Evolutionary conservation across 2,113 vertebrate species (phyloP).

Genomic region (Aplodontia rufa): DNA sequence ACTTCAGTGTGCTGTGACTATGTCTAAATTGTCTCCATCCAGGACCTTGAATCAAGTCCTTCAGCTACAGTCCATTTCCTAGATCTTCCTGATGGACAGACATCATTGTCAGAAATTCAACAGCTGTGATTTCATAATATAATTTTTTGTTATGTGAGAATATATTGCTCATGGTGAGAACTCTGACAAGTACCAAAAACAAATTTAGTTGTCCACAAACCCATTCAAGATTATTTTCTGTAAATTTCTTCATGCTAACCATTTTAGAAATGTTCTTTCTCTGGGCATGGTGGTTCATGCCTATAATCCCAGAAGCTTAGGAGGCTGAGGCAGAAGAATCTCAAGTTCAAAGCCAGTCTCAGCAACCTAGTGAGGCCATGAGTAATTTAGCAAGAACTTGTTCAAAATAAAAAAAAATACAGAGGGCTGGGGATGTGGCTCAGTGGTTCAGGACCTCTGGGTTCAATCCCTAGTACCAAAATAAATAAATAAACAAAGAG

Average conservation of each 20-base stretch:
- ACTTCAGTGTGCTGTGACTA: background rate
- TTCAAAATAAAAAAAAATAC: too few relatives aligned
- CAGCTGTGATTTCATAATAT: background rate
- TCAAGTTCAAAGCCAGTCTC: too few relatives aligned
- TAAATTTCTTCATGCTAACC: background rate
- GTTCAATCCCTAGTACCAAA: too few relatives aligned
- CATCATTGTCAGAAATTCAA: background rate
- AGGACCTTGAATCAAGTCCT: background rate
- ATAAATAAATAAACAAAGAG: too few relatives aligned
- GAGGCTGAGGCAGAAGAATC: too few relatives aligned
- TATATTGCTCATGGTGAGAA: background rate
- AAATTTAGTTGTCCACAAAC: background rate
- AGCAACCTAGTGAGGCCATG: too few relatives aligned
- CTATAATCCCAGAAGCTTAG: too few relatives aligned
- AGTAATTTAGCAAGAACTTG: too few relatives aligned
- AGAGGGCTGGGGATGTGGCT: too few relatives aligned
- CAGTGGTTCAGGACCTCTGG: too few relatives aligned
- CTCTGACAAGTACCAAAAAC: background rate
- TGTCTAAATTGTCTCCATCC: background rate
- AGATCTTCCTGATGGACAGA: background rate
- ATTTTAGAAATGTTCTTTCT: too few relatives aligned
- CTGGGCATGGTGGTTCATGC: too few relatives aligned
- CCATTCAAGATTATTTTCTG: background rate
- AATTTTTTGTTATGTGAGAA: background rate
- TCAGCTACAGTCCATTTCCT: fast-evolving